A percentile compares a stretch with the other conserved stretches of the same genome.
Conservation (phyloP, 2,888 invertebrate species). For the Thyatira batis region DNA sequence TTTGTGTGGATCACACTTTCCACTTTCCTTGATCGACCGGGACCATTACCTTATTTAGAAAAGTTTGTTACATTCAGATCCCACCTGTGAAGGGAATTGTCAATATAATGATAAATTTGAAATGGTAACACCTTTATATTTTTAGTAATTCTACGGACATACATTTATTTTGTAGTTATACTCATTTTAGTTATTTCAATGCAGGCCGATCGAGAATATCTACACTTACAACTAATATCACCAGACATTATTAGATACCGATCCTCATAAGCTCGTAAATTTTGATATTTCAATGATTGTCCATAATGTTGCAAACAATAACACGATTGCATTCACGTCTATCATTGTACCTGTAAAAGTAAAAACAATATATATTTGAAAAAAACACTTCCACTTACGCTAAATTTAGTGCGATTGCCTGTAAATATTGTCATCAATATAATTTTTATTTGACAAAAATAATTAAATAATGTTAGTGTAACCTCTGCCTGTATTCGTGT, state of each 20-base stretch:
- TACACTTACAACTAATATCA: conserved; percentile 75
- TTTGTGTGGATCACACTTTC: not conserved
- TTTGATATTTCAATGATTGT: conserved; percentile 57
- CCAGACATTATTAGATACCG: conserved; percentile 53
- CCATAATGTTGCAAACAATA: conserved; percentile 49
- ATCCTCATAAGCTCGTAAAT: conserved; percentile 74
- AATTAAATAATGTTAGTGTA: too few relatives aligned
- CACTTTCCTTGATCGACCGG: not conserved
- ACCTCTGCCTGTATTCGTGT: too few relatives aligned
- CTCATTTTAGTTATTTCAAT: conserved; percentile 25
- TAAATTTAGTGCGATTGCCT: too few relatives aligned
- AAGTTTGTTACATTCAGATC: not conserved
- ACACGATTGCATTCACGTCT: conserved; percentile 33
- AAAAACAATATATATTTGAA: conserved; percentile 15
- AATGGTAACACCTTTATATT: not conserved
- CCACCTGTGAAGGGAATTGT: not conserved
- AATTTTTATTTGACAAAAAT: too few relatives aligned
- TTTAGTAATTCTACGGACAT: not conserved
- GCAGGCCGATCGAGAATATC: conserved; percentile 51
- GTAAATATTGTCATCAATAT: too few relatives aligned
- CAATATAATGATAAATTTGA: not conserved
- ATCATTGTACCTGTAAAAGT: conserved; percentile 65
- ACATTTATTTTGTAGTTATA: conserved; percentile 25
- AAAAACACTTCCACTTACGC: too few relatives aligned
- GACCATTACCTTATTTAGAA: not conserved